A percentile compares a stretch with the other conserved stretches of the same genome.
phyloP scores from a whole-genome alignment of 1,140 invertebrate species.

The Drosophila takahashii region DNA sequence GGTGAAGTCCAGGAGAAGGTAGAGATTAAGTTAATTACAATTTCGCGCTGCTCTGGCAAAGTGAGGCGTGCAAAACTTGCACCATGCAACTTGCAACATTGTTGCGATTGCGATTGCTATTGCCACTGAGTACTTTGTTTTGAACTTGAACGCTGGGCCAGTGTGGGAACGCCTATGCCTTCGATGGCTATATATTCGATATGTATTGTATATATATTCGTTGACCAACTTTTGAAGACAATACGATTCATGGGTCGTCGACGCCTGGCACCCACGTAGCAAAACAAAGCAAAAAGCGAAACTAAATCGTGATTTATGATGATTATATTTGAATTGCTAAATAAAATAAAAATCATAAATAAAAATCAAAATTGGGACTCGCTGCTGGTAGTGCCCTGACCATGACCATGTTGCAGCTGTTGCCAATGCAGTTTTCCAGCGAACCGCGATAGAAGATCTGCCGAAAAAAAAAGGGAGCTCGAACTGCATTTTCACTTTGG shows the following conservation, averaged over 20 bases:
- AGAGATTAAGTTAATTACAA: constrained; percentile 51
- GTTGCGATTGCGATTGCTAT: constrained; percentile 14
- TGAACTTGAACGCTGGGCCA: constrained; percentile 27
- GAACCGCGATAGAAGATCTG: constrained; percentile 31
- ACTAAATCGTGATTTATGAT: constrained; percentile 63
- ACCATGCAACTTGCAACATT: constrained; percentile 28
- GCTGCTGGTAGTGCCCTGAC: constrained; percentile 36
- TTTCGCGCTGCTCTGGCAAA: constrained; percentile 21
- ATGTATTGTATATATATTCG: background rate
- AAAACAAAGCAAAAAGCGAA: constrained; percentile 51
- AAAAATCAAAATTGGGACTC: constrained; percentile 60
- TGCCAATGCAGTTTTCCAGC: constrained; percentile 25
- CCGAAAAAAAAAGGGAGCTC: constrained; percentile 24
- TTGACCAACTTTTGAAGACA: constrained; percentile 55
- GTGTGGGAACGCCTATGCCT: constrained; percentile 32
- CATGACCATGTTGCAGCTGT: constrained; percentile 54
- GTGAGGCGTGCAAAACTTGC: constrained; percentile 14
- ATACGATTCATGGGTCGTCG: constrained; percentile 31
- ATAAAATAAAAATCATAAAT: no score
- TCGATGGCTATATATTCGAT: constrained; percentile 5
- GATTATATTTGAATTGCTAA: constrained; percentile 62
- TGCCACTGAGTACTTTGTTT: constrained; percentile 10
- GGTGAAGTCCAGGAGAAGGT: background rate
- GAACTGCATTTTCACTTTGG: constrained; percentile 37
- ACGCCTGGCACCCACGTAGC: constrained; percentile 39